A percentile compares a stretch with the other conserved stretches of the same genome.
These are phyloP conservation scores for Prochilodus magdalenae DNA, from an alignment of 2,113 vertebrate genomes.

Conservation along the genomic window DNA sequence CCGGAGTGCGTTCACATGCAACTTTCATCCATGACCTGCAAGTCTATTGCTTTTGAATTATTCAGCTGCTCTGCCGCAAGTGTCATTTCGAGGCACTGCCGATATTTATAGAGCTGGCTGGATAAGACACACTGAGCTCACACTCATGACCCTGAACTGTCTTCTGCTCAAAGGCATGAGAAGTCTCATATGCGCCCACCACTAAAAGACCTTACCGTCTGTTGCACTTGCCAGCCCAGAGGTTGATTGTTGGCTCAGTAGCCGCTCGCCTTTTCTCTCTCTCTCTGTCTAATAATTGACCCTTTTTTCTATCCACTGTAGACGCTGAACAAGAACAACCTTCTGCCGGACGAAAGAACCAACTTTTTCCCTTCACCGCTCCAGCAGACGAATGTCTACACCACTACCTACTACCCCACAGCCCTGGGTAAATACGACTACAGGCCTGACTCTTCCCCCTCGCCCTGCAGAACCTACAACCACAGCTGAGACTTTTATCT, in stretches of 20 bases:
- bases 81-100: constrained; percentile 13
- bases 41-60: constrained; percentile 55
- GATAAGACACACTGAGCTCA: constrained; percentile 14
- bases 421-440: constrained; percentile 93
- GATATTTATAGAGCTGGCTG: constrained; percentile 48
- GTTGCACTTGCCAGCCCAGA: constrained; percentile 13
- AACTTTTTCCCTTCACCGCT: constrained; percentile 89
- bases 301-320: constrained; percentile 69
- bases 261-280: neutral
- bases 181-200: neutral
- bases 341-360: constrained; percentile 93
- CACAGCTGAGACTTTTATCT: constrained; percentile 85
- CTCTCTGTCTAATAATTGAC: constrained; percentile 1
- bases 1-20: constrained; percentile 59
- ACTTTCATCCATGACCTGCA: constrained; percentile 50
- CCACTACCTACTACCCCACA: constrained; percentile 96
- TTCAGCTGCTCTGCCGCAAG: constrained; percentile 33
- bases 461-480: constrained; percentile 94
- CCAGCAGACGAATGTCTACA: constrained; percentile 98
- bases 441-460: constrained; percentile 91
- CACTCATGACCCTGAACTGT: constrained; percentile 30
- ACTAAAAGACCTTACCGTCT: neutral
- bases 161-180: neutral
- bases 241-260: neutral
- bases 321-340: constrained; percentile 99